These are phyloP conservation scores for Ifrita kowaldi DNA, from an alignment of 2,113 vertebrate genomes.

Conservation along the genomic window DNA sequence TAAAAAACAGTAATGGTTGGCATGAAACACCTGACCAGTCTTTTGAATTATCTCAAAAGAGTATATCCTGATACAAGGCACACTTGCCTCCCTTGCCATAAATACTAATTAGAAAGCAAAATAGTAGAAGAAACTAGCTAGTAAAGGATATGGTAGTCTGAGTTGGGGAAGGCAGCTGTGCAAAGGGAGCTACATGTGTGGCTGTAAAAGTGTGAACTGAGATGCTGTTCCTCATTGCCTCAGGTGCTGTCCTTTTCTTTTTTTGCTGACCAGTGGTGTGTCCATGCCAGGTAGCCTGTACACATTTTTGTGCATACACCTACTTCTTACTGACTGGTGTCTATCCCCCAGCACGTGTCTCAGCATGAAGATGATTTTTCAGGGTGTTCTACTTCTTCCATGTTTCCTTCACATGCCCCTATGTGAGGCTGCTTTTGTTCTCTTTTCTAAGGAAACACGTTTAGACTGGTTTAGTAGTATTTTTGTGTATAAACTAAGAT, in stretches of 20 bases:
- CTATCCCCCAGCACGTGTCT: background rate
- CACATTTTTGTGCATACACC: background rate
- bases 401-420: background rate
- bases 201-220: background rate
- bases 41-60: background rate
- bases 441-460: background rate
- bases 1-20: background rate
- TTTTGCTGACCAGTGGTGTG: background rate
- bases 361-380: background rate
- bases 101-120: background rate
- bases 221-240: background rate
- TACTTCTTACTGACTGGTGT: background rate
- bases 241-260: background rate
- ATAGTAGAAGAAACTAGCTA: background rate
- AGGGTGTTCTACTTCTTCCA: background rate
- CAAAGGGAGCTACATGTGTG: background rate
- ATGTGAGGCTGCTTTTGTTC: background rate
- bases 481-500: background rate
- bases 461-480: background rate
- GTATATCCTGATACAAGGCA: background rate
- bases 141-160: background rate
- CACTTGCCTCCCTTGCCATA: background rate
- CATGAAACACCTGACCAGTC: background rate
- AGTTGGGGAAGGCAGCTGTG: background rate
- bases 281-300: background rate